Percentiles rank a stretch among this genome's conserved stretches.
phyloP scores from a whole-genome alignment of 2,888 invertebrate genomes.

The Frankliniella intonsa region DNA sequence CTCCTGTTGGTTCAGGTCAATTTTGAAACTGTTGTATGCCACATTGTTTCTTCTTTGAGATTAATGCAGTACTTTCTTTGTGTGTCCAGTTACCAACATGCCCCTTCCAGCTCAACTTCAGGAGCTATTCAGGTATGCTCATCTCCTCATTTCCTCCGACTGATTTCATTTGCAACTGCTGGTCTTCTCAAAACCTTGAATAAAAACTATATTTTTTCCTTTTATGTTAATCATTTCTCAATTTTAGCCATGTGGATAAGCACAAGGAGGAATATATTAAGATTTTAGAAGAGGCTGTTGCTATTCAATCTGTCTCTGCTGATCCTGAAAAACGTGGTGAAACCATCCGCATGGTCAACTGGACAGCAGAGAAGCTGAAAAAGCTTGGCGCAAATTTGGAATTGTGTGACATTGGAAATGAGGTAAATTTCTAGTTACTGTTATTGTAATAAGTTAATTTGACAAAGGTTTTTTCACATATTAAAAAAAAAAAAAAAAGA shows the following conservation, averaged over 20 bases:
- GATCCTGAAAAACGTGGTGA: slow-evolving; percentile 78
- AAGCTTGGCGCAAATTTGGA: slow-evolving; percentile 66
- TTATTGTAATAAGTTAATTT: background rate
- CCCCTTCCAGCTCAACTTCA: slow-evolving; percentile 46
- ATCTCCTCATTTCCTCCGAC: background rate
- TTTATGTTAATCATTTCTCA: background rate
- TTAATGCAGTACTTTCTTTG: too few species aligned
- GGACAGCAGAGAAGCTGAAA: slow-evolving; percentile 66
- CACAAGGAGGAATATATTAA: slow-evolving; percentile 72
- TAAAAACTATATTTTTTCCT: slow-evolving; percentile 31
- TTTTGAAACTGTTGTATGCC: background rate
- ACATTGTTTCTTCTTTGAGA: background rate
- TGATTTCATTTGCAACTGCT: too few species aligned
- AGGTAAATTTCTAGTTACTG: slow-evolving; percentile 43
- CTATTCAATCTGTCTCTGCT: slow-evolving; percentile 92
- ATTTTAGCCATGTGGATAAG: slow-evolving; percentile 69
- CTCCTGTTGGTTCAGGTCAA: background rate
- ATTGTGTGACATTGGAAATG: slow-evolving; percentile 70
- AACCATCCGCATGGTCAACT: slow-evolving; percentile 78
- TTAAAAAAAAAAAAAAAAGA: slow-evolving; percentile 1
- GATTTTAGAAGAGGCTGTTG: slow-evolving; percentile 77
- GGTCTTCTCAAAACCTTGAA: too few species aligned
- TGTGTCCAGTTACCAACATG: slow-evolving; percentile 42
- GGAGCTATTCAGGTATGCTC: slow-evolving; percentile 44
- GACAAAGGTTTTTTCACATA: slow-evolving; percentile 27